Conservation (phyloP, 2,113 vertebrate species). For the Rhadina sibilatrix region DNA sequence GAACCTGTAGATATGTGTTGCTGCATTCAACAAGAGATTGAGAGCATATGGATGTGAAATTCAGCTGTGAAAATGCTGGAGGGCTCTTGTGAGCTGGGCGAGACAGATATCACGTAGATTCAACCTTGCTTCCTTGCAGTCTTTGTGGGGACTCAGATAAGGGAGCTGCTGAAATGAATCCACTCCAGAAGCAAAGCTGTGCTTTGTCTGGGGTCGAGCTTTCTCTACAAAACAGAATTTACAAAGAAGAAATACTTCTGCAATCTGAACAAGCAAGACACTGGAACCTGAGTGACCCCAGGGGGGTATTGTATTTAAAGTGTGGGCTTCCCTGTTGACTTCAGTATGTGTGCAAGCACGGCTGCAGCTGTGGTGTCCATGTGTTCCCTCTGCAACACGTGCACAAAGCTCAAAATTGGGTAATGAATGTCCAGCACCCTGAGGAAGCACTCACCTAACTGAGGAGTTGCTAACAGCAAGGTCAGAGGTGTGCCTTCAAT, state of each 20-base stretch:
- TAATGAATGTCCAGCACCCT: background rate
- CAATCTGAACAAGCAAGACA: background rate
- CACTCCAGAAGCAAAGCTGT: background rate
- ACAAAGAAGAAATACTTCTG: background rate
- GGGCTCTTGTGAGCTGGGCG: background rate
- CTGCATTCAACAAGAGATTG: background rate
- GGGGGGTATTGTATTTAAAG: background rate
- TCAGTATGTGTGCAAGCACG: background rate
- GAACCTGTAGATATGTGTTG: background rate
- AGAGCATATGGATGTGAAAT: background rate
- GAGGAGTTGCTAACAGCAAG: background rate
- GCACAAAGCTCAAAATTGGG: background rate
- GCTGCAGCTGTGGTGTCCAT: background rate
- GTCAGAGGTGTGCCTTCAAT: background rate
- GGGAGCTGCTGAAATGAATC: background rate
- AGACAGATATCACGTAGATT: background rate
- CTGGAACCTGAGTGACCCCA: background rate
- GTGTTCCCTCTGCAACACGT: background rate
- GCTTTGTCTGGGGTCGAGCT: background rate
- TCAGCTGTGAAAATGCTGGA: background rate
- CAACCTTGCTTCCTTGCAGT: background rate
- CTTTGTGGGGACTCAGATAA: background rate
- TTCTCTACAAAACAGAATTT: background rate
- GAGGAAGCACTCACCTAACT: background rate
- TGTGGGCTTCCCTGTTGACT: background rate